Evolutionary conservation across 1,140 invertebrate species (phyloP), one percentile per base, ranked within the genome.

Genomic region (Diabrotica virgifera): DNA sequence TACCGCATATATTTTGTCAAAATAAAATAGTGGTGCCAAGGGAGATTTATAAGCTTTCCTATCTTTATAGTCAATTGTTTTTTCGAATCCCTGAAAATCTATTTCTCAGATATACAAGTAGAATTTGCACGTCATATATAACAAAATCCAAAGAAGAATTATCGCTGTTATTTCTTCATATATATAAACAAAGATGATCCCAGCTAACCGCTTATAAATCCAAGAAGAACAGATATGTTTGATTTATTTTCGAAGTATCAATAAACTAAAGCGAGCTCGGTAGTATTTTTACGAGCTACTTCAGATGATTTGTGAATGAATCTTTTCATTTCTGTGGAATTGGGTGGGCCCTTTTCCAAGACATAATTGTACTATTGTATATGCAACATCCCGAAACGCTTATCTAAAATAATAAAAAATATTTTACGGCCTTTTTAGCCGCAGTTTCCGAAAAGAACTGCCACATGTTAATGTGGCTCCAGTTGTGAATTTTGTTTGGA

Each of bases 251-350:
- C 24, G 24, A 6, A 55, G 24, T 24, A 55, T 55, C 53, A 55
- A 55, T 55, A 55, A 55, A 55, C 53, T 14, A 35, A 36, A 55
- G 53, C 35, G 53, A 24, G 1, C 10, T 55, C 35, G 6, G 1
- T 36, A 55, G 53, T 55, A 14, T 14, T 55, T 55, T 55, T 55
- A 55, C 35, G 53, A 36, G 53, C 10, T 36, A 14, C 53, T 55
- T 36, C 6, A 55, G 13, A 55, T 55, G 53, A 55, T 55, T 55
- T 55, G 53, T 55, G 53, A 55, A 55, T 55, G 53, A 14, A 55
- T 55, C 53, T 55, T 55, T 55, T 55, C 53, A 55, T 55, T 55
- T 55, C 35, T 24, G 2, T 55, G 53, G 8, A 24, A 9, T 36
- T 55, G 53, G 52, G 52, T 54, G 52, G 24, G 52, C 52, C n/a